These are phyloP conservation scores for Spea multiplicata DNA, from an alignment of 2,113 vertebrate species.

Conservation along the genomic window DNA sequence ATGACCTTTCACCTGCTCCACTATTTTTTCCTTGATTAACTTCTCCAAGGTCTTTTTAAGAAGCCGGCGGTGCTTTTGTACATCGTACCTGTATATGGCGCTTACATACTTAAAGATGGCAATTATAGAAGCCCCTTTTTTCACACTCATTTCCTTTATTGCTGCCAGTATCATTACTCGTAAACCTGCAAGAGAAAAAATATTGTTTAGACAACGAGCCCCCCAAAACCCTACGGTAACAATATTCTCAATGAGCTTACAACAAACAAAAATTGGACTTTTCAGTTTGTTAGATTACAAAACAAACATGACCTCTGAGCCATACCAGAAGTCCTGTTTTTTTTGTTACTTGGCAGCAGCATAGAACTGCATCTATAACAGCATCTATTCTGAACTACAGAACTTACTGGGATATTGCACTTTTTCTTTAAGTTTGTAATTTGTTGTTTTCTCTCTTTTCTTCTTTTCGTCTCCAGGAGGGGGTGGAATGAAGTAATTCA, in stretches of 20 bases:
- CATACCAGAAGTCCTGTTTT: too few relatives aligned
- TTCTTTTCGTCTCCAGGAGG: constrained; percentile 71
- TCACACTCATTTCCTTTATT: constrained; percentile 86
- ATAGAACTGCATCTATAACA: too few relatives aligned
- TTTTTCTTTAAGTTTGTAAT: constrained; percentile 80
- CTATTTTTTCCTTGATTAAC: constrained; percentile 81
- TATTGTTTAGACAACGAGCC: too few relatives aligned
- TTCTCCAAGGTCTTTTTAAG: constrained; percentile 84
- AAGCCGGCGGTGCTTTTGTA: constrained; percentile 82
- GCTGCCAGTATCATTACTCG: constrained; percentile 90
- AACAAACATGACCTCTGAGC: too few relatives aligned
- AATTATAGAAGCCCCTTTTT: constrained; percentile 87
- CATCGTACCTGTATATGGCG: constrained; percentile 80
- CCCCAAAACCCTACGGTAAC: too few relatives aligned
- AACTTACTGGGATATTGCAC: constrained; percentile 82
- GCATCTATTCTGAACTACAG: constrained; percentile 6
- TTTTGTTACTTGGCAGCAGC: too few relatives aligned
- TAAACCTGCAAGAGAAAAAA: constrained; percentile 70
- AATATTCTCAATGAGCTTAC: too few relatives aligned
- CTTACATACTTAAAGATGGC: constrained; percentile 90
- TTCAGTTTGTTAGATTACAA: too few relatives aligned
- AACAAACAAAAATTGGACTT: too few relatives aligned
- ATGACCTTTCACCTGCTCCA: constrained; percentile 89
- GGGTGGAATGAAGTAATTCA: constrained; percentile 92
- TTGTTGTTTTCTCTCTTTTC: constrained; percentile 60